Percentiles rank a stretch among this genome's conserved stretches.
Conservation (phyloP, 53 echinoderm and acorn worm genomes). For the Luidia sarsii region DNA sequence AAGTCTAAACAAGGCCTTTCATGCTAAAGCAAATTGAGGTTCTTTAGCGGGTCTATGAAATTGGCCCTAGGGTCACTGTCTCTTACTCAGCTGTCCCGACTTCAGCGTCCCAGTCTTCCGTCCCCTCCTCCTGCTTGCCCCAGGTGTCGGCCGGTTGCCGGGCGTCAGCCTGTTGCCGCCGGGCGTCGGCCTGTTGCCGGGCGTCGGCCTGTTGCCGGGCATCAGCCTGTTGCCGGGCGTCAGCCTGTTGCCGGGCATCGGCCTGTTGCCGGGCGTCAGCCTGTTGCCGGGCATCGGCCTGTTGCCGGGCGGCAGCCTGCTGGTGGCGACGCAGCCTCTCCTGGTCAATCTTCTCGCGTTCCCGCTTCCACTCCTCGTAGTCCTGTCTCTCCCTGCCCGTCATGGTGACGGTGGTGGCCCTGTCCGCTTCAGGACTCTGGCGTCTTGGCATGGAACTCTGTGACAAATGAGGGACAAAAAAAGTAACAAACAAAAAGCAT, state of each 20-base stretch:
- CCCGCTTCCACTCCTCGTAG: slow-evolving; percentile 88
- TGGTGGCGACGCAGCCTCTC: slow-evolving; percentile 83
- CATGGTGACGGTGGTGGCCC: slow-evolving; percentile 76
- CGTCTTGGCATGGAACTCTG: slow-evolving; percentile 3
- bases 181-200: not conserved
- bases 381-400: slow-evolving; percentile 87
- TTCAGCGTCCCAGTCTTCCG: slow-evolving; percentile 75
- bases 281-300: slow-evolving; percentile 40
- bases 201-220: slow-evolving; percentile 51
- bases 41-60: too few relatives aligned
- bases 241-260: slow-evolving; percentile 56
- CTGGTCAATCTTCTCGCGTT: slow-evolving; percentile 89
- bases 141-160: slow-evolving; percentile 4
- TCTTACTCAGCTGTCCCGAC: slow-evolving; percentile 36
- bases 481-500: not conserved
- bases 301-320: not conserved
- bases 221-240: not conserved
- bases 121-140: not conserved
- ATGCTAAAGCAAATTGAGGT: too few relatives aligned
- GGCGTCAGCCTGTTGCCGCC: too few relatives aligned
- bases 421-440: slow-evolving; percentile 35
- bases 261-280: not conserved
- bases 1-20: too few relatives aligned
- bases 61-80: too few relatives aligned
- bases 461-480: not conserved